Evolutionary conservation across 2,888 invertebrate species (phyloP).

Genomic region (Argyresthia albistria): DNA sequence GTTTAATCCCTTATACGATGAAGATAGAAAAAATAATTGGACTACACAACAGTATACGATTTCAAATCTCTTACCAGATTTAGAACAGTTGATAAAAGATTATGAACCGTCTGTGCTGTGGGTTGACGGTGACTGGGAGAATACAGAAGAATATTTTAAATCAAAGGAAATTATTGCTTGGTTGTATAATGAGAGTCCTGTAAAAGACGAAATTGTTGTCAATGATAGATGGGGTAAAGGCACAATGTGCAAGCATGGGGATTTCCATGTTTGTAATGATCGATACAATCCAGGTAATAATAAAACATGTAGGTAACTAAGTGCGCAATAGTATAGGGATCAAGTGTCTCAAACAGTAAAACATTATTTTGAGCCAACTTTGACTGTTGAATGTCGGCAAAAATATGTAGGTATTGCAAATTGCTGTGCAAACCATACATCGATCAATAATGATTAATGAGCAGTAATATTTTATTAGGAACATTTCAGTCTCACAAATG

Average conservation of each 20-base stretch:
- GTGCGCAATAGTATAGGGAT: too few relatives aligned
- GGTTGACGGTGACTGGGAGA: constrained; percentile 93
- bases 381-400: too few relatives aligned
- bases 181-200: constrained; percentile 88
- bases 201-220: constrained; percentile 82
- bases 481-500: constrained; percentile 78
- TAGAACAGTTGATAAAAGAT: constrained; percentile 75
- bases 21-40: constrained; percentile 74
- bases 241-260: constrained; percentile 83
- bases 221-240: constrained; percentile 90
- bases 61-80: constrained; percentile 78
- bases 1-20: constrained; percentile 80
- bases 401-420: constrained; percentile 5
- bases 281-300: constrained; percentile 81
- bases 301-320: too few relatives aligned
- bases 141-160: constrained; percentile 83
- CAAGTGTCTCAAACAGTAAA: too few relatives aligned
- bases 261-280: constrained; percentile 83
- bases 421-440: too few relatives aligned
- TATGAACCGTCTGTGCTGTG: constrained; percentile 81
- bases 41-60: constrained; percentile 74
- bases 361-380: too few relatives aligned
- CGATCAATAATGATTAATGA: too few relatives aligned
- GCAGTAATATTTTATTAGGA: too few relatives aligned
- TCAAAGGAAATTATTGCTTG: constrained; percentile 85